Conservation (phyloP, 92 coral and sea anemone genomes). For the Heliopora coerulea region DNA sequence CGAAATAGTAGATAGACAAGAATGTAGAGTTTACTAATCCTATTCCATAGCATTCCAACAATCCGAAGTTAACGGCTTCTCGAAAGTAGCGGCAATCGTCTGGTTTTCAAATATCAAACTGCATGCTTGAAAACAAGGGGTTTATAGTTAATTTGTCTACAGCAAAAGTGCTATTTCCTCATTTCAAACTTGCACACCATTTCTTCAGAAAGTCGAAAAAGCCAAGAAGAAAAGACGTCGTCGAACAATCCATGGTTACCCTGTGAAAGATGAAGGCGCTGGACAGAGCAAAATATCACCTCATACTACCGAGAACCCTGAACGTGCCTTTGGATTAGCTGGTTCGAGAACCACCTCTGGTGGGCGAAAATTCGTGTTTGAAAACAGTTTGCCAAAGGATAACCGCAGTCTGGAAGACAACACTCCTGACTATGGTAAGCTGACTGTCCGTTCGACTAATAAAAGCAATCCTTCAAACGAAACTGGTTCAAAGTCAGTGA, state of each 20-base stretch:
- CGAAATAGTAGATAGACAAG: too few relatives aligned
- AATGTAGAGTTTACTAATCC: too few relatives aligned
- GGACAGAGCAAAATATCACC: background rate
- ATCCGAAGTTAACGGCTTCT: too few relatives aligned
- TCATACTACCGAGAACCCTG: background rate
- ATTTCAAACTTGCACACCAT: background rate
- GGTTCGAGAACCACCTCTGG: background rate
- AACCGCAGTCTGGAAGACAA: background rate
- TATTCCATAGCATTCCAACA: too few relatives aligned
- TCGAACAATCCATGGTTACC: conserved; percentile 36
- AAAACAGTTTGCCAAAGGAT: background rate
- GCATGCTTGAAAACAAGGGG: too few relatives aligned
- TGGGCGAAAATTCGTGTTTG: background rate
- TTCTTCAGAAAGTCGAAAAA: conserved; percentile 35
- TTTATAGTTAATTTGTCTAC: too few relatives aligned
- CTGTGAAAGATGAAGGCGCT: background rate
- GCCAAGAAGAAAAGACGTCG: conserved; percentile 36
- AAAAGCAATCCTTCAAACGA: too few relatives aligned
- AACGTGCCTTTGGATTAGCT: background rate
- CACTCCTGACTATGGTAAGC: background rate
- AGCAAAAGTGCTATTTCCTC: background rate
- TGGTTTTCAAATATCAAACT: too few relatives aligned
- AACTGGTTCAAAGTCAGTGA: too few relatives aligned
- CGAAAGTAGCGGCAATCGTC: too few relatives aligned
- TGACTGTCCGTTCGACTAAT: too few relatives aligned